Evolutionary conservation across 2,113 vertebrate genomes (phyloP).

Genomic region (Microtus richardsoni): DNA sequence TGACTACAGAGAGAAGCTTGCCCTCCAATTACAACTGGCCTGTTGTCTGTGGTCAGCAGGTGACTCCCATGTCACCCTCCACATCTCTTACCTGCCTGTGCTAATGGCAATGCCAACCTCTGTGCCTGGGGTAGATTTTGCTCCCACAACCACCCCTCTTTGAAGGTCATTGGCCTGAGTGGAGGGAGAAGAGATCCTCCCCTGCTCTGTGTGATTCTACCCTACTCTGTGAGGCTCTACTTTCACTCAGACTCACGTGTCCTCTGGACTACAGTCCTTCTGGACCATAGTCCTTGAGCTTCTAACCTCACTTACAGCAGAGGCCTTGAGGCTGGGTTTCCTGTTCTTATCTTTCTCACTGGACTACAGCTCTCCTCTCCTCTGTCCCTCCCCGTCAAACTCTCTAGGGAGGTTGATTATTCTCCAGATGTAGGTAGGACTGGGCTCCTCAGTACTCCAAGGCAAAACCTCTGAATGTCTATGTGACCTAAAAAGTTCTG

Average conservation of each 20-base stretch:
- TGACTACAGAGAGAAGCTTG: neutral
- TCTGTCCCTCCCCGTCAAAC: neutral
- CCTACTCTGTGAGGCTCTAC: neutral
- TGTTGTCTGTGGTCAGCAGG: neutral
- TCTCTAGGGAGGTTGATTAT: neutral
- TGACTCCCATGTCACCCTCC: neutral
- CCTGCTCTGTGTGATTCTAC: neutral
- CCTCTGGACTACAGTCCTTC: neutral
- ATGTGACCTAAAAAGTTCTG: neutral
- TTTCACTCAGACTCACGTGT: neutral
- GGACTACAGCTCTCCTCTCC: neutral
- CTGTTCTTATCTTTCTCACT: neutral
- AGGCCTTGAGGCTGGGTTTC: neutral
- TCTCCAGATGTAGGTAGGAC: neutral
- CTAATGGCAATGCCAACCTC: neutral
- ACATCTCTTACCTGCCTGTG: neutral
- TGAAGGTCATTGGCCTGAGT: neutral
- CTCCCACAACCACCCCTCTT: neutral
- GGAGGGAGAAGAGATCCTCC: neutral
- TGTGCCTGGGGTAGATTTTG: neutral
- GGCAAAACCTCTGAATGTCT: neutral
- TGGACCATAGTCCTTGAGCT: neutral
- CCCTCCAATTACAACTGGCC: neutral
- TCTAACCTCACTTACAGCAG: neutral
- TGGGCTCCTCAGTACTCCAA: neutral